Evolutionary conservation across 2,888 invertebrate genomes (phyloP), one percentile per base, ranked within the genome.

Genomic region (Drosophila algonquin): DNA sequence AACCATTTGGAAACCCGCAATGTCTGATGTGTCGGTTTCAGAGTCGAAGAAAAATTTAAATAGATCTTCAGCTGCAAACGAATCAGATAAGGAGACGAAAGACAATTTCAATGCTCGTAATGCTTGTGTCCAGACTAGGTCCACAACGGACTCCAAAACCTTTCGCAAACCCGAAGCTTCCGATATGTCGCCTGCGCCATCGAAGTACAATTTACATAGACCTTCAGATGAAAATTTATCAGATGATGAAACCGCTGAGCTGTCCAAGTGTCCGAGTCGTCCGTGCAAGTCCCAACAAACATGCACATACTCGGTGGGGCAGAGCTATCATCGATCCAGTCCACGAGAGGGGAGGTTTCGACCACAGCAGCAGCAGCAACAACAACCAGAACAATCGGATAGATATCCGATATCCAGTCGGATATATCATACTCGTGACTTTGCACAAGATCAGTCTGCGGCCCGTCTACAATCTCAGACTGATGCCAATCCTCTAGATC

Each of bases 111-210:
- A 24, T 7, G 9, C n/a, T 16, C 18, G 10, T 16, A 50, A 32
- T 45, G 68, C 27, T 16, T 21, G 50, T 12, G 70, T 58, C 51
- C 77, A 82, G 46, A 71, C 72, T 1, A 30, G 21, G n/a, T 40
- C 48, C 0, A 8, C 0, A 2, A 63, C 57, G 24, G 51, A n/a
- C 18, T 12, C 32, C 44, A 32, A 32, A 9, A 0, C 10, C 10
- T 2, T 10, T 32, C 3, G 9, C 10, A 32, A 32, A 10, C 10
- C 10, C 3, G 32, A 2, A 10, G 32, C 32, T 9, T 32, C 32
- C 9, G 9, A 32, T 10, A 32, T 32, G 32, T 32, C 32, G 10
- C 10, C 3, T 10, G 32, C 32, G 24, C 24, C 24, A 24, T 27
- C 27, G 27, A 8, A 27, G 8, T 8, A 8, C 27, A 27, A 27